Percentiles rank a stretch among this genome's conserved stretches.
Evolutionary conservation across 2,888 invertebrate genomes (phyloP).

Genomic region (Lissonota sp.): DNA sequence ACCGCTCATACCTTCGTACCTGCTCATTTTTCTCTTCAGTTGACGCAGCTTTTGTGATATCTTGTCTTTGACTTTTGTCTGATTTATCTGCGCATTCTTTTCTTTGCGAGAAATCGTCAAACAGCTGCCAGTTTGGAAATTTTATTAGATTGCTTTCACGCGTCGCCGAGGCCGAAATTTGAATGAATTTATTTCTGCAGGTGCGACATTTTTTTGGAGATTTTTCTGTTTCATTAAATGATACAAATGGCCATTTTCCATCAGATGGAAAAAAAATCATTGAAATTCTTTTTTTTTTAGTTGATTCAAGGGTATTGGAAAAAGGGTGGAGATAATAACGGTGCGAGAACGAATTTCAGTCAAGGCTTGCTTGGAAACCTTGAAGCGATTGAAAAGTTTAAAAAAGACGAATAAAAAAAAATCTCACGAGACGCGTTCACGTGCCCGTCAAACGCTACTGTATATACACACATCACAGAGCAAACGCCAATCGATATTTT

Average conservation of each 20-base stretch:
- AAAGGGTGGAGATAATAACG: too few species aligned
- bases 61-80: constrained; percentile 22
- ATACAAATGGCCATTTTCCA: background rate
- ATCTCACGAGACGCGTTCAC: too few species aligned
- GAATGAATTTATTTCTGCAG: background rate
- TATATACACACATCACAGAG: too few species aligned
- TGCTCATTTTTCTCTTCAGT: constrained; percentile 54
- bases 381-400: background rate
- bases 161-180: background rate
- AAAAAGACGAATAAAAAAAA: constrained; percentile 8
- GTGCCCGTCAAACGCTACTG: too few species aligned
- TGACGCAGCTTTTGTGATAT: constrained; percentile 55
- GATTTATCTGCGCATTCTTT: constrained; percentile 27
- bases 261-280: background rate
- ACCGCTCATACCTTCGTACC: too few species aligned
- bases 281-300: background rate
- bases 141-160: constrained; percentile 55
- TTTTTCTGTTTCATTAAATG: background rate
- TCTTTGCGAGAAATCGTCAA: constrained; percentile 25
- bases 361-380: background rate
- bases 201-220: constrained; percentile 8
- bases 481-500: too few species aligned
- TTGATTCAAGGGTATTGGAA: background rate
- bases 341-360: background rate
- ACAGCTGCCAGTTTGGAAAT: constrained; percentile 43